Base-by-base conservation (phyloP, 2,113 vertebrate genomes). In the Hylia prasina region DNA sequence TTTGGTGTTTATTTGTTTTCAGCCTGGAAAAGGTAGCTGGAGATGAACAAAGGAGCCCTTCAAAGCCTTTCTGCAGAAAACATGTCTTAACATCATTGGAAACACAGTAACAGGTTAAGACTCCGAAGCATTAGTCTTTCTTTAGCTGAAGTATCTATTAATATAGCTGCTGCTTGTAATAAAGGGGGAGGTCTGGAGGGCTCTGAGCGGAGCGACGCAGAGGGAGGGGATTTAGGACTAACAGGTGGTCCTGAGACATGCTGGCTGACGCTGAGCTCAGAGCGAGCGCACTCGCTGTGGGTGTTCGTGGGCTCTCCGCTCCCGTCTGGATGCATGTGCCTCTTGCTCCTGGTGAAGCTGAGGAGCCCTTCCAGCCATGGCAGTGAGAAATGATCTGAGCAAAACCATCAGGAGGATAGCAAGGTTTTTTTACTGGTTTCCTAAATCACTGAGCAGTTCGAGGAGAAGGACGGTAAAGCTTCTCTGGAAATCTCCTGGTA, bases 371-470 rank as follows among this genome's bases (percentile, higher is more conserved):
- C 25, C 76, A 77, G 84, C 88, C 25, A 97, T 98, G 97, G 96
- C 97, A 72, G 39, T 97, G 95, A 97, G 96, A 91, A 97, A 69
- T 44, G 95, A 98, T 58, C 94, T 98, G 51, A 97, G 93, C 48
- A 97, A 97, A 96, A 97, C 97, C 47, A 90, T 98, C 96, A 94
- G 97, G 95, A 98, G 98, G 93, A 92, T 98, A 95, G 96, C 89
- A 12, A 70, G 30, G 0, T 93, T 98, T 58, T 98, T 97, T 73
- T 96, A 98, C 95, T 97, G 96, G 95, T 95, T 98, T 68, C 97
- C 97, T 24, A 98, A 96, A 83, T 97, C 97, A 20, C 25, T 97
- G 79, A 96, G 78, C 83, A 89, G 95, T 66, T 96, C 97, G 6
- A 97, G 97, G 76, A 97, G 87, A 44, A 89, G 72, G 51, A 97